Percentiles rank a stretch among this genome's conserved stretches.
phyloP scores from a whole-genome alignment of 2,797 vertebrate species.

The Myoxocephalus aenaeus region DNA sequence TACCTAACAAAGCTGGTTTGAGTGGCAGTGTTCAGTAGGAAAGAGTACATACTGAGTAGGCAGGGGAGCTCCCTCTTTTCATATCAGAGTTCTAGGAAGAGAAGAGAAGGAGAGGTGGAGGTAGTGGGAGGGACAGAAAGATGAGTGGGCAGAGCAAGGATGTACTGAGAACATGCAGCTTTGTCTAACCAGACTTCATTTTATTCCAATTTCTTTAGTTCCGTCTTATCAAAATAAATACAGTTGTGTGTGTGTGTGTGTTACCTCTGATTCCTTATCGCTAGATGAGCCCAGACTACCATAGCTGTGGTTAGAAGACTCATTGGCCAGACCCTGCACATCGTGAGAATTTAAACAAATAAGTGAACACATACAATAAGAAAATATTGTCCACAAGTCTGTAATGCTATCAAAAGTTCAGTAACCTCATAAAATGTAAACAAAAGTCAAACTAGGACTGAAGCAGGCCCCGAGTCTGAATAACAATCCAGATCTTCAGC shows the following conservation, averaged over 20 bases:
- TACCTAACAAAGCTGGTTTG: slow-evolving; percentile 56
- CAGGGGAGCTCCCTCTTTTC: slow-evolving; percentile 86
- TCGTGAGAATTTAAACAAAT: slow-evolving; percentile 38
- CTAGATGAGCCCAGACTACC: slow-evolving; percentile 98
- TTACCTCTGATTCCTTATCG: slow-evolving; percentile 99
- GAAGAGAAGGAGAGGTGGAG: slow-evolving; percentile 60
- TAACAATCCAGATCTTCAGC: slow-evolving; percentile 51
- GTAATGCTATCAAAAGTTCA: neutral
- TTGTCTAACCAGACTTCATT: slow-evolving; percentile 19
- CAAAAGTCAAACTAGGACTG: slow-evolving; percentile 29
- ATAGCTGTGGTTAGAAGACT: slow-evolving; percentile 99
- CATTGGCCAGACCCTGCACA: slow-evolving; percentile 93
- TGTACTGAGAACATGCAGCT: slow-evolving; percentile 13
- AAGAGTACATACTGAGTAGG: slow-evolving; percentile 85
- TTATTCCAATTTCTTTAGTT: neutral
- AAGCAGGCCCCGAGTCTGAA: slow-evolving; percentile 13
- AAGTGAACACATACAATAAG: slow-evolving; percentile 1
- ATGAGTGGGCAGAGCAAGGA: slow-evolving; percentile 49
- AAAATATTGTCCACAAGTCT: slow-evolving; percentile 23
- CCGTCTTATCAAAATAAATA: neutral
- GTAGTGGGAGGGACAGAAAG: slow-evolving; percentile 57
- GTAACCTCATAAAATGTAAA: slow-evolving; percentile 27
- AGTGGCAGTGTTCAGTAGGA: slow-evolving; percentile 53
- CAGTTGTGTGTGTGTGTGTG: neutral
- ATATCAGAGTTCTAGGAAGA: slow-evolving; percentile 81